phyloP scores from a whole-genome alignment of 2,113 vertebrate species.

The Paradoxurus hermaphroditus region DNA sequence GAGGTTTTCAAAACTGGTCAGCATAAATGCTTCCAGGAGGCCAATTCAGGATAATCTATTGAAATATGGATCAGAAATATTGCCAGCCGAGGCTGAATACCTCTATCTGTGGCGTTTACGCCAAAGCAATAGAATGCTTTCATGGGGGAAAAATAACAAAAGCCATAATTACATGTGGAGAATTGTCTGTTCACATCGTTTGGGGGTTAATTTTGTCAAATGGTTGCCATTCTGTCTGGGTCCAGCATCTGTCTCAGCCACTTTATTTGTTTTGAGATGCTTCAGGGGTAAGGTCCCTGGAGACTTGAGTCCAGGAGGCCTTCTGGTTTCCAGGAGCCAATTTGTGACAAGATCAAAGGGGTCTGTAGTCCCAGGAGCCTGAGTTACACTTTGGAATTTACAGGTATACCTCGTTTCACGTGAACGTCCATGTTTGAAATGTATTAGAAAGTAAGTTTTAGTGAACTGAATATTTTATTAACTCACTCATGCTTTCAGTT shows the following conservation, averaged over 20 bases:
- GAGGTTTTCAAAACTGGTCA: constrained; percentile 72
- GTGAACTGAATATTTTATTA: constrained; percentile 41
- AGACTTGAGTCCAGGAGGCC: constrained; percentile 57
- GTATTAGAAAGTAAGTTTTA: constrained; percentile 19
- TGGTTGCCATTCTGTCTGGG: constrained; percentile 71
- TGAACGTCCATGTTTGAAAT: constrained; percentile 24
- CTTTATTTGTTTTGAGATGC: constrained; percentile 72
- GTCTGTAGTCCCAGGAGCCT: constrained; percentile 13
- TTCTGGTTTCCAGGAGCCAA: constrained; percentile 71
- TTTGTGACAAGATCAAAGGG: constrained; percentile 71
- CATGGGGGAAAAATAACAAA: constrained; percentile 33
- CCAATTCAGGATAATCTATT: constrained; percentile 72
- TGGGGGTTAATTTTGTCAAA: constrained; percentile 71
- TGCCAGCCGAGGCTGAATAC: constrained; percentile 53
- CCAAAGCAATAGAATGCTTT: constrained; percentile 55
- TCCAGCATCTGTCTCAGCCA: constrained; percentile 57
- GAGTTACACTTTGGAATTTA: constrained; percentile 63
- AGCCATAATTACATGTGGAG: constrained; percentile 50
- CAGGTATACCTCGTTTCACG: constrained; percentile 50
- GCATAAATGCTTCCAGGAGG: constrained; percentile 70
- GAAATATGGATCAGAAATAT: constrained; percentile 45
- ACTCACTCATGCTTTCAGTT: neutral
- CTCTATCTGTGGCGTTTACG: constrained; percentile 54
- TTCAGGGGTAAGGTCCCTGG: constrained; percentile 54
- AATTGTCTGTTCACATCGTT: constrained; percentile 54